Conservation (phyloP, 2,888 invertebrate genomes). For the Hemistola chrysoprasaria region DNA sequence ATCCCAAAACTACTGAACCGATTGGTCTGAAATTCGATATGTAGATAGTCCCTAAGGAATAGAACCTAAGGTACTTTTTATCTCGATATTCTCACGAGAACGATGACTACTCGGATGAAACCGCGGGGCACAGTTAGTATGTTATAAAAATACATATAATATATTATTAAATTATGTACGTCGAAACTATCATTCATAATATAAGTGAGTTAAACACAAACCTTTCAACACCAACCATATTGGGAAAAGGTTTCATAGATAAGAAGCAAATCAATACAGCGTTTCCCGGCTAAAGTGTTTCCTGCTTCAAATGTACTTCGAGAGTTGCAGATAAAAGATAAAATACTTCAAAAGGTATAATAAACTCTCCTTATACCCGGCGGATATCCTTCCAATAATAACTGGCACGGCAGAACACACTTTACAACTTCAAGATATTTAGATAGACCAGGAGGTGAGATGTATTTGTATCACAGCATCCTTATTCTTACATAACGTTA, state of each 20-base stretch:
- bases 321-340: constrained; percentile 35
- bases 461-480: neutral
- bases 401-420: constrained; percentile 43
- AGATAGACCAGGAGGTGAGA: constrained; percentile 6
- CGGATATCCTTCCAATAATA: constrained; percentile 56
- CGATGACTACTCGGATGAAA: too few species aligned
- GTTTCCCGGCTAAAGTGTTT: constrained; percentile 18
- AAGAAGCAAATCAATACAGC: constrained; percentile 5
- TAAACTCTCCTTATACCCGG: constrained; percentile 43
- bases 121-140: too few species aligned
- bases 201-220: too few species aligned
- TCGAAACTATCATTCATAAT: too few species aligned
- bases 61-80: too few species aligned
- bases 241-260: neutral
- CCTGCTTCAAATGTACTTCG: constrained; percentile 17
- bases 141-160: too few species aligned
- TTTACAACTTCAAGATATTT: constrained; percentile 31
- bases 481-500: neutral
- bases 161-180: too few species aligned
- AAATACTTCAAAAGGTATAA: constrained; percentile 54
- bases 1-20: too few species aligned
- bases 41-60: too few species aligned
- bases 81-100: too few species aligned
- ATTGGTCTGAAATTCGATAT: too few species aligned
- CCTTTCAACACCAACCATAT: constrained; percentile 1